Percentiles rank a stretch among this genome's conserved stretches.
These are phyloP conservation scores for Andrena bucephala DNA, from an alignment of 2,888 invertebrate species.

Conservation along the genomic window DNA sequence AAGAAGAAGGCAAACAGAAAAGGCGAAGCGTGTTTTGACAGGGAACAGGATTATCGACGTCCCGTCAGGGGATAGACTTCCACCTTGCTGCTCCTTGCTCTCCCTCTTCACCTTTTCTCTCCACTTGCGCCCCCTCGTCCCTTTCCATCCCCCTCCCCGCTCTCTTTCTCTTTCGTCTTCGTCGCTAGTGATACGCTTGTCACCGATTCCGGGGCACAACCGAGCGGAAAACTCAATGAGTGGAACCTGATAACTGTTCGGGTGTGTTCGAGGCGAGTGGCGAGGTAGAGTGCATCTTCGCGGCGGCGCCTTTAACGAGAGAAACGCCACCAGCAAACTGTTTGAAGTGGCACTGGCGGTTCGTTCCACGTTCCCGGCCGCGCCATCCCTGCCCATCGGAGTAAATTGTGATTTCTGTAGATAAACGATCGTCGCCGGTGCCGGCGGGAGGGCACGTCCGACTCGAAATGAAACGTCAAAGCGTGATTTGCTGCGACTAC, in stretches of 20 bases:
- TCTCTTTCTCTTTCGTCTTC: slow-evolving; percentile 6
- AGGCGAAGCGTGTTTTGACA: slow-evolving; percentile 71
- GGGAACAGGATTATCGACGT: slow-evolving; percentile 75
- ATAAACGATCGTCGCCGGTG: slow-evolving; percentile 40
- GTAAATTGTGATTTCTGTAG: slow-evolving; percentile 56
- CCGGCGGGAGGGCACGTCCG: slow-evolving; percentile 34
- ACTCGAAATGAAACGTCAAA: slow-evolving; percentile 66
- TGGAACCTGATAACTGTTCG: slow-evolving; percentile 57
- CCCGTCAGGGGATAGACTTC: slow-evolving; percentile 66
- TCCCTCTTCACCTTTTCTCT: slow-evolving; percentile 46
- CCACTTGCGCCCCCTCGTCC: slow-evolving; percentile 38
- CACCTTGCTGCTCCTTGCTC: slow-evolving; percentile 51
- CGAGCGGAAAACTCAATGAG: slow-evolving; percentile 61
- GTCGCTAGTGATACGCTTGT: slow-evolving; percentile 63
- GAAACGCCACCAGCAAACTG: slow-evolving; percentile 48
- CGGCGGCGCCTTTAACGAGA: slow-evolving; percentile 52
- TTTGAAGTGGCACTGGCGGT: slow-evolving; percentile 43
- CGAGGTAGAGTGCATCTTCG: slow-evolving; percentile 20
- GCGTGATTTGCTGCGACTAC: slow-evolving; percentile 56
- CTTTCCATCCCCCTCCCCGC: slow-evolving; percentile 5
- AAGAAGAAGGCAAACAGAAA: slow-evolving; percentile 45
- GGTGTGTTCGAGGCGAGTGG: slow-evolving; percentile 9
- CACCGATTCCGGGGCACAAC: slow-evolving; percentile 53
- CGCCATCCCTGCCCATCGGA: slow-evolving; percentile 13
- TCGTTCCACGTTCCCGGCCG: slow-evolving; percentile 7